Evolutionary conservation across 2,888 invertebrate genomes (phyloP).

Genomic region (Aporophyla lueneburgensis): DNA sequence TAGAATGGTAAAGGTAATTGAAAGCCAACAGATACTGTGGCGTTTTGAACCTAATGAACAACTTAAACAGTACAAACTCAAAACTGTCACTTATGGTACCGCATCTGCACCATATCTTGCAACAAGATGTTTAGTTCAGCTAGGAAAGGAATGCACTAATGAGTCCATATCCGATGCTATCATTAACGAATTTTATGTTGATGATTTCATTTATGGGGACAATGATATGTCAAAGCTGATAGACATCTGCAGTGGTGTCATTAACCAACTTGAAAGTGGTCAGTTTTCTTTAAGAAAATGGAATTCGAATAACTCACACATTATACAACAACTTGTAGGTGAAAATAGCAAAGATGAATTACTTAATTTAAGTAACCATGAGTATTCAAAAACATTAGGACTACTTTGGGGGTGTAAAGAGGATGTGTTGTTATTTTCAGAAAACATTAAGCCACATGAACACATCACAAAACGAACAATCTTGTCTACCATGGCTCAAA

Average conservation of each 20-base stretch:
- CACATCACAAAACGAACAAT: constrained; percentile 10
- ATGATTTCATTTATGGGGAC: neutral
- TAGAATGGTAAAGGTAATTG: neutral
- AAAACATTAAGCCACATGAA: neutral
- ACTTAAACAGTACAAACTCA: constrained; percentile 9
- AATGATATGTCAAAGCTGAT: neutral
- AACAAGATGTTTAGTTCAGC: constrained; percentile 10
- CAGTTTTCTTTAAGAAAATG: constrained; percentile 10
- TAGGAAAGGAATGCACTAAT: constrained; percentile 11
- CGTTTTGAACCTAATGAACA: constrained; percentile 16
- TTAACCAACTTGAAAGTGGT: constrained; percentile 3
- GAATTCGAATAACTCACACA: constrained; percentile 2
- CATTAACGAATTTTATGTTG: neutral
- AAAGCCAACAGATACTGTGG: constrained; percentile 15
- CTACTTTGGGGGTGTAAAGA: constrained; percentile 17
- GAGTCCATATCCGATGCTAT: constrained; percentile 7
- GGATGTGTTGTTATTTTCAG: constrained; percentile 19
- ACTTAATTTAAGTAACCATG: constrained; percentile 13
- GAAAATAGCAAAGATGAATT: constrained; percentile 6
- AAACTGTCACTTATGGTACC: neutral
- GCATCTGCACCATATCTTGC: constrained; percentile 16
- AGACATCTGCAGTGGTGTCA: constrained; percentile 13
- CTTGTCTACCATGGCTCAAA: constrained; percentile 17
- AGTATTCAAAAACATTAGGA: constrained; percentile 20
- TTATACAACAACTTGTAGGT: constrained; percentile 2